Evolutionary conservation across 2,113 vertebrate species (phyloP).

Genomic region (Nematolebias whitei): DNA sequence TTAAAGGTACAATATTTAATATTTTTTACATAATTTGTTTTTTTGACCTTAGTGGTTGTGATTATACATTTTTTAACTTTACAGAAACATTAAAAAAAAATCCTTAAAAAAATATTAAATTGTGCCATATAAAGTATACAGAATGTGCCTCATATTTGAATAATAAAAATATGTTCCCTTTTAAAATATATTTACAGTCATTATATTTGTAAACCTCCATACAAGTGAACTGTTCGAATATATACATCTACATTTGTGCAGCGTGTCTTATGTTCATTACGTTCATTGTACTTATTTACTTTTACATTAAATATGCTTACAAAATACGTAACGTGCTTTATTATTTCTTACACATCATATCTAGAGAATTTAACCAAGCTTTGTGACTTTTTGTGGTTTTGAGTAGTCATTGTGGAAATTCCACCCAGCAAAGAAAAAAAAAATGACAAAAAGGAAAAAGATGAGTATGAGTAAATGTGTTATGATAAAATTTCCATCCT

Average conservation of each 20-base stretch:
- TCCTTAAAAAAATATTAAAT: conserved; percentile 18
- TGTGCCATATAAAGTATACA: too few relatives aligned
- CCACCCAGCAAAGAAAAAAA: background rate
- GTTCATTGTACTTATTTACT: too few relatives aligned
- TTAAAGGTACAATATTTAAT: conserved; percentile 53
- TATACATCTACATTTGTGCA: conserved; percentile 54
- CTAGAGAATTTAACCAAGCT: background rate
- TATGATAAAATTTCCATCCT: conserved; percentile 1
- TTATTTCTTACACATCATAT: conserved; percentile 21
- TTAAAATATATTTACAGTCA: conserved; percentile 57
- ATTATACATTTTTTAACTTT: conserved; percentile 35
- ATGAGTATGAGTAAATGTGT: conserved; percentile 18
- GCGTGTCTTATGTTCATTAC: conserved; percentile 39
- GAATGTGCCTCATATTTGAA: conserved; percentile 36
- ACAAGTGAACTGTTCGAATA: conserved; percentile 31
- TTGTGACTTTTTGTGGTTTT: background rate
- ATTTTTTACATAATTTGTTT: conserved; percentile 37
- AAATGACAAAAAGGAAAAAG: background rate
- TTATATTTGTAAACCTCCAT: conserved; percentile 1
- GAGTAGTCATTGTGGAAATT: conserved; percentile 15
- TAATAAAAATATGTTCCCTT: conserved; percentile 34
- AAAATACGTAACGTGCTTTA: conserved; percentile 18
- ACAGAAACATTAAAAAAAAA: conserved; percentile 36
- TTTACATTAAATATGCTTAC: conserved; percentile 41
- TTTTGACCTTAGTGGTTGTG: conserved; percentile 30